Percentiles rank a stretch among this genome's conserved stretches.
Conservation (phyloP, 2,888 invertebrate genomes). For the Melitaea athalia region DNA sequence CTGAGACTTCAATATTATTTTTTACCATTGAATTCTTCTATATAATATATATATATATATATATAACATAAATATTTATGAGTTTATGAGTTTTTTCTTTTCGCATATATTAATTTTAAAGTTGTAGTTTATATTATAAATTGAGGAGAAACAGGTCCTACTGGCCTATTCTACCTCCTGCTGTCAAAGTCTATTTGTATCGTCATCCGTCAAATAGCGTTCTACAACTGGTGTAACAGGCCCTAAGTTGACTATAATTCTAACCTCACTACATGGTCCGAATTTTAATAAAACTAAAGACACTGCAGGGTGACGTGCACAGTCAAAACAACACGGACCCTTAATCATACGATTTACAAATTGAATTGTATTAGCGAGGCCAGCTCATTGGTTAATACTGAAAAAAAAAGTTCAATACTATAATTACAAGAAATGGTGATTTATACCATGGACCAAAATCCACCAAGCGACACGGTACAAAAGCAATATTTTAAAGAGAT, state of each 20-base stretch:
- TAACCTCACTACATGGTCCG: slow-evolving; percentile 72
- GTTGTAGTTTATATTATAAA: no score
- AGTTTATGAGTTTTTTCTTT: no score
- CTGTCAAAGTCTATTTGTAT: no score
- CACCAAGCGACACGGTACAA: slow-evolving; percentile 47
- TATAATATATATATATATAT: no score
- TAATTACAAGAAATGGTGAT: slow-evolving; percentile 42
- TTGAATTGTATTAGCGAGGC: slow-evolving; percentile 54
- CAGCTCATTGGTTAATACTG: slow-evolving; percentile 58
- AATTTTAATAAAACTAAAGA: slow-evolving; percentile 58
- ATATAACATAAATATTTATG: no score
- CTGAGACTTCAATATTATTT: no score
- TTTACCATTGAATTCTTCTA: no score
- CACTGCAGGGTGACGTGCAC: slow-evolving; percentile 40
- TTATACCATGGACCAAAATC: slow-evolving; percentile 69
- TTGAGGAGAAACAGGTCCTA: no score
- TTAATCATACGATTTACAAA: slow-evolving; percentile 47
- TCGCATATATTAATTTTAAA: no score
- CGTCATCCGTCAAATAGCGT: no score
- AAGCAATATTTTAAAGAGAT: slow-evolving; percentile 39
- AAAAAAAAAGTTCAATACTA: slow-evolving; percentile 46
- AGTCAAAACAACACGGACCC: slow-evolving; percentile 47
- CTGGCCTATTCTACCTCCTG: no score
- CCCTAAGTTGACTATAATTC: slow-evolving; percentile 56
- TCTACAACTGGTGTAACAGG: no score